phyloP scores from a whole-genome alignment of 2,113 vertebrate species.

The Apus apus region DNA sequence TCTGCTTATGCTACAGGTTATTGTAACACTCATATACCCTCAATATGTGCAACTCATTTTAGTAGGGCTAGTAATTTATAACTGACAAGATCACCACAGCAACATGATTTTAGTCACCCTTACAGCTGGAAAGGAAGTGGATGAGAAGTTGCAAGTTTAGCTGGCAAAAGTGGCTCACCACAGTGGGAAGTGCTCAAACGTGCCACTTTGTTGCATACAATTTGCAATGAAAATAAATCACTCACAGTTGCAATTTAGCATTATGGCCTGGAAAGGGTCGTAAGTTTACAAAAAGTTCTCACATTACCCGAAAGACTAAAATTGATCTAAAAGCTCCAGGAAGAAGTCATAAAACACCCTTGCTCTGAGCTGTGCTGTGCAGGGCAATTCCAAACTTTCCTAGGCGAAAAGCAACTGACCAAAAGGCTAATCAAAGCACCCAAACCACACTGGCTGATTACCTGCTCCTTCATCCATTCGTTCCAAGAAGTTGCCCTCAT shows the following conservation, averaged over 20 bases:
- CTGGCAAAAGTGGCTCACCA: not conserved
- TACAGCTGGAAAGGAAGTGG: constrained; percentile 21
- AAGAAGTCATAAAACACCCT: not conserved
- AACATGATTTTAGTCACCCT: constrained; percentile 31
- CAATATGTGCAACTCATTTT: not conserved
- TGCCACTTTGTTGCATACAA: not conserved
- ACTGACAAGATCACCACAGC: constrained; percentile 40
- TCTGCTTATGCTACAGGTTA: not conserved
- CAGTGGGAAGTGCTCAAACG: not conserved
- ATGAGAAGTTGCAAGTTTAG: not conserved
- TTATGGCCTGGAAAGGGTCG: rapidly evolving
- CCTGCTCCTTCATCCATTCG: constrained; percentile 34
- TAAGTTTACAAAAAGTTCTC: not conserved
- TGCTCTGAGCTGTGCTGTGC: not conserved
- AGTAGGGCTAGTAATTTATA: constrained; percentile 33
- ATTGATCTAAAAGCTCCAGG: not conserved
- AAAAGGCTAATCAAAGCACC: constrained; percentile 14
- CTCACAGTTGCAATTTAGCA: not conserved
- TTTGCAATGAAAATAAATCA: not conserved
- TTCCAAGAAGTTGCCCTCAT: not conserved
- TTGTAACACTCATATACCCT: not conserved
- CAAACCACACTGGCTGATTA: not conserved
- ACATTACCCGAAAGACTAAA: not conserved
- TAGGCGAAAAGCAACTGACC: not conserved
- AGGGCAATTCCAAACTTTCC: not conserved